Evolutionary conservation across 2,888 invertebrate species (phyloP), one percentile per base, ranked within the genome.

Genomic region (Cheiracanthium punctorium): DNA sequence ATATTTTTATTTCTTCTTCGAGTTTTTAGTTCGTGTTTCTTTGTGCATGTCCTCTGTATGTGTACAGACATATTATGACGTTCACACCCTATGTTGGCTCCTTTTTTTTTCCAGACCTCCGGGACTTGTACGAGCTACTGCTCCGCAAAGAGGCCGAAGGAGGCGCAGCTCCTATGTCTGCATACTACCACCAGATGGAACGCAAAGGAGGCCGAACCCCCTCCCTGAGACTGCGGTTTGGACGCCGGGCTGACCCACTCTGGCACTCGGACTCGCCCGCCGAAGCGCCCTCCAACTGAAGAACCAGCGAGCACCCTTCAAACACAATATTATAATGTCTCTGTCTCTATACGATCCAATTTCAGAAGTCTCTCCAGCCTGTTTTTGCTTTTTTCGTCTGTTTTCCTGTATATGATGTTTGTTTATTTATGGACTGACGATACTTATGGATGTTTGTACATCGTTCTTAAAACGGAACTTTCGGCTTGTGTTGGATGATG

Each of bases 131-230:
- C 67, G 90, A 90, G 70, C 65, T 89, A 29, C 88, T 89, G 72
- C 84, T 89, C 52, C 76, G 89, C 67, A 89, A 89, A 65, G 89
- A 89, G 37, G 84, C 73, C 7, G 81, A 82, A 2, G 69, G 81
- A 28, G 74, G 70, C 32, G 64, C 33, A 0, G 75, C 80, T 48
- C 67, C 75, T 7, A 41, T 73, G 14, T 70, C 88, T 20, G 65
- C 72, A 12, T 81, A 82, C 70, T 88, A 85, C 82, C 90, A 90
- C 88, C 90, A 90, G 86, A 89, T 90, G 89, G 90, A 90, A 84
- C 88, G 90, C 69, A 90, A 90, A 86, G 90, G 89, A 17, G 90
- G 90, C 41, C 84, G 90, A 37, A 89, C 89, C 69, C 90, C 90
- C 28, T 88, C 89, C 14, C 88, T 90, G 71, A 85, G 90, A 86